Evolutionary conservation across 2,797 vertebrate genomes (phyloP).

Genomic region (Cuculus canorus): DNA sequence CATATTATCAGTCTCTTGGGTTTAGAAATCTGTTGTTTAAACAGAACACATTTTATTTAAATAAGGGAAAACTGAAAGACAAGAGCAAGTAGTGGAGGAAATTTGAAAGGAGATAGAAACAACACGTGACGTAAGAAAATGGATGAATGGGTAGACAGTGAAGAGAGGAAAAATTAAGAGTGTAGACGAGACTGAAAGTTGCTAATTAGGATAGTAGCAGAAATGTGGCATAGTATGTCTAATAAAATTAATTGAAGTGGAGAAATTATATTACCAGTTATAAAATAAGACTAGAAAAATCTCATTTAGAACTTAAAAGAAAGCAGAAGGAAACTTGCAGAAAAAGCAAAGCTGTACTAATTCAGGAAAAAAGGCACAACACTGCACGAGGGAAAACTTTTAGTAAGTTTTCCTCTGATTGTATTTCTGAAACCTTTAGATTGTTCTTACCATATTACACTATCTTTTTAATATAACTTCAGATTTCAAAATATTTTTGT

Average conservation of each 20-base stretch:
- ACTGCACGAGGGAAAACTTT: not conserved
- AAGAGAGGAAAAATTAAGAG: not conserved
- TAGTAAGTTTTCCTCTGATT: not conserved
- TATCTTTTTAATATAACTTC: not conserved
- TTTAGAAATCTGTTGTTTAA: not conserved
- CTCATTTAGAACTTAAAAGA: not conserved
- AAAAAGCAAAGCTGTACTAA: not conserved
- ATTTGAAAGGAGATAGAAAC: not conserved
- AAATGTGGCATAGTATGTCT: not conserved
- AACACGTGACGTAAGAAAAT: not conserved
- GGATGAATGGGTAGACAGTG: not conserved
- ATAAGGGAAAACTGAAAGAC: not conserved
- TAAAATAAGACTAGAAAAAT: not conserved
- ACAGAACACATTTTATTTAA: not conserved
- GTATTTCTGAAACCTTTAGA: not conserved
- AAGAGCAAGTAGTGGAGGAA: not conserved
- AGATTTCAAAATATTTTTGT: not conserved
- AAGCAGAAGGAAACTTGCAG: not conserved
- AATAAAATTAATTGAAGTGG: not conserved
- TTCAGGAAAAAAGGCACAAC: not conserved
- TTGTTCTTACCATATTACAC: not conserved
- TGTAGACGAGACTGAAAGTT: not conserved
- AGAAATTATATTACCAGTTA: not conserved
- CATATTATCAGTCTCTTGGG: not conserved
- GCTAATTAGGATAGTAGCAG: not conserved